Conservation (phyloP, 2,113 vertebrate genomes). For the Nanorana parkeri region DNA sequence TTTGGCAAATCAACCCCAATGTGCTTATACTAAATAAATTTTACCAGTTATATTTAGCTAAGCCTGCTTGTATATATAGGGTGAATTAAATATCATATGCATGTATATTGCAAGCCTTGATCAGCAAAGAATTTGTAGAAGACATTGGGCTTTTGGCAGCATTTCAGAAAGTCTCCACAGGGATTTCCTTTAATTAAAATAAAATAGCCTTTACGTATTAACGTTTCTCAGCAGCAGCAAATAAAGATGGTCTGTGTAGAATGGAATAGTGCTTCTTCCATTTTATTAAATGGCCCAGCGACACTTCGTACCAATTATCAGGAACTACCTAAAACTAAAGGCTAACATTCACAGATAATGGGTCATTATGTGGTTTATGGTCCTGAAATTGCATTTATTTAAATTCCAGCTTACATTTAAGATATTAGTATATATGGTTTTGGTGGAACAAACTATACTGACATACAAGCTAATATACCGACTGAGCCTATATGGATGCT, state of each 20-base stretch:
- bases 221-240: constrained; percentile 18
- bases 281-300: neutral
- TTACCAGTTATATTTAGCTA: no score
- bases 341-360: neutral
- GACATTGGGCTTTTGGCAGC: constrained; percentile 9
- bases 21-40: no score
- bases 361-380: neutral
- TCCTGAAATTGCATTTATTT: neutral
- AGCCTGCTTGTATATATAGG: no score
- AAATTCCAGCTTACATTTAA: neutral
- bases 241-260: constrained; percentile 14
- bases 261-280: neutral
- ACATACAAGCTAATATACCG: no score
- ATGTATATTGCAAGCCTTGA: neutral
- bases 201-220: constrained; percentile 17
- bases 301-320: neutral
- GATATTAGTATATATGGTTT: neutral
- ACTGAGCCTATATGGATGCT: no score
- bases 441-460: no score
- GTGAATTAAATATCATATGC: no score
- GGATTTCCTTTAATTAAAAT: constrained; percentile 35
- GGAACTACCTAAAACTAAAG: neutral
- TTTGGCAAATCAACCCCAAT: neutral
- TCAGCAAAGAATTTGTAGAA: neutral
- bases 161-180: neutral